Conservation (phyloP, 2,113 vertebrate genomes). For the Tenrec ecaudatus region DNA sequence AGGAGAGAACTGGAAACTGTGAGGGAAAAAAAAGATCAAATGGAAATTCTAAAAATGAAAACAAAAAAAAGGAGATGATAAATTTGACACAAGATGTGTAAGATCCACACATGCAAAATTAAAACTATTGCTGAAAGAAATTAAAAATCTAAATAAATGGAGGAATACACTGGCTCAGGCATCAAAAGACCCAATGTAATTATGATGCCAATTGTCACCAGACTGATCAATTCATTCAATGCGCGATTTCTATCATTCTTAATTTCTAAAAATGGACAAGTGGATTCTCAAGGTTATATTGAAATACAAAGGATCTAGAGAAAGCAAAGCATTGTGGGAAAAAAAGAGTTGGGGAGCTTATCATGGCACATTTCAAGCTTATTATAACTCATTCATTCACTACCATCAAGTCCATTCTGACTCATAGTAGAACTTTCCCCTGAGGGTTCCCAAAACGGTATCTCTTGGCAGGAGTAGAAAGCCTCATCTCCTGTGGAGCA, state of each 20-base stretch:
- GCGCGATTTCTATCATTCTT: not conserved
- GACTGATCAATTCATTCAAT: conserved; percentile 22
- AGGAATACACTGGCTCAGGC: conserved; percentile 16
- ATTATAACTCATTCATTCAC: no score
- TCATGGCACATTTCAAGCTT: conserved; percentile 18
- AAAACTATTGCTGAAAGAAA: conserved; percentile 37
- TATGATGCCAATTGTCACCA: conserved; percentile 29
- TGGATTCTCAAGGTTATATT: conserved; percentile 48
- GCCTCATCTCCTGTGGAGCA: no score
- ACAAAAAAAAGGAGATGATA: not conserved
- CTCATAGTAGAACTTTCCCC: no score
- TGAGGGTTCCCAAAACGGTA: no score
- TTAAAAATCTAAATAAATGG: conserved; percentile 46
- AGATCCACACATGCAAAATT: conserved; percentile 19
- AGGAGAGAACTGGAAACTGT: conserved; percentile 36
- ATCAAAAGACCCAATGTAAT: not conserved
- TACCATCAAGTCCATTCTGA: no score
- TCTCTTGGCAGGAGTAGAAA: no score
- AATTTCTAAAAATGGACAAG: conserved; percentile 38
- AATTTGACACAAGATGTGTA: conserved; percentile 55
- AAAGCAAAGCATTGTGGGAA: not conserved
- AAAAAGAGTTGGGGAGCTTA: conserved; percentile 31
- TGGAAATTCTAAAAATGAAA: conserved; percentile 60
- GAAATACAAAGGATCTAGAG: conserved; percentile 43
- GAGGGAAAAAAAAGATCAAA: conserved; percentile 56